A percentile compares a stretch with the other conserved stretches of the same genome.
These are phyloP conservation scores for Nomada goodeniana DNA, from an alignment of 2,888 invertebrate species.

Conservation along the genomic window DNA sequence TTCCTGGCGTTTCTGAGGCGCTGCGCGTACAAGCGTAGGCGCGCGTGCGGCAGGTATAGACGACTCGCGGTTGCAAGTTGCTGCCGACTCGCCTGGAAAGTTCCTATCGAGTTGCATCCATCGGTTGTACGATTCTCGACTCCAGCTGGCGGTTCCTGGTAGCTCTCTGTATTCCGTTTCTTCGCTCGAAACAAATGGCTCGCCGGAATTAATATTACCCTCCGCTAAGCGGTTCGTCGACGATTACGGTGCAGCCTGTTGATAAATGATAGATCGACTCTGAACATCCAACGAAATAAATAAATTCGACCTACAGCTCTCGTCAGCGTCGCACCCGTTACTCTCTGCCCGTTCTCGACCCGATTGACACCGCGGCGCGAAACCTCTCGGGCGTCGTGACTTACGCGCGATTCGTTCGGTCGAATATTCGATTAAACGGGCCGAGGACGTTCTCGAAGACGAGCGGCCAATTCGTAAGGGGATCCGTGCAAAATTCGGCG, in stretches of 20 bases:
- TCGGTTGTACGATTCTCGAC: conserved; percentile 46
- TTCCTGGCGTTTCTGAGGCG: conserved; percentile 26
- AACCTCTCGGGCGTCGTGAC: neutral
- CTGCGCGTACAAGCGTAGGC: conserved; percentile 39
- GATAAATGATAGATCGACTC: no score
- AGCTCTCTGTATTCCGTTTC: neutral
- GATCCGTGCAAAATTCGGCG: neutral
- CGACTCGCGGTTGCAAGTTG: conserved; percentile 70
- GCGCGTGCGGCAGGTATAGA: conserved; percentile 48
- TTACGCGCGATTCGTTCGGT: neutral
- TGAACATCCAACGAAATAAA: no score
- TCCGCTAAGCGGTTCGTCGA: no score
- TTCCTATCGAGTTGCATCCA: conserved; percentile 74
- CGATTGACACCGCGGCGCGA: neutral
- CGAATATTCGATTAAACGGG: neutral
- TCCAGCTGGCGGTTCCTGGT: neutral
- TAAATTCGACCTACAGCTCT: no score
- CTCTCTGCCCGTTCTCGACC: neutral
- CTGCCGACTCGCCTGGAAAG: conserved; percentile 73
- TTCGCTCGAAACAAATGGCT: neutral
- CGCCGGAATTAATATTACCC: neutral
- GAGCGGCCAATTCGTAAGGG: neutral
- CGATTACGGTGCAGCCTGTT: no score
- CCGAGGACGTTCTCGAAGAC: neutral
- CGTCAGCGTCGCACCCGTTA: neutral